Evolutionary conservation across 2,797 vertebrate species (phyloP), one percentile per base, ranked within the genome.

Genomic region (Leptodactylus fallax): DNA sequence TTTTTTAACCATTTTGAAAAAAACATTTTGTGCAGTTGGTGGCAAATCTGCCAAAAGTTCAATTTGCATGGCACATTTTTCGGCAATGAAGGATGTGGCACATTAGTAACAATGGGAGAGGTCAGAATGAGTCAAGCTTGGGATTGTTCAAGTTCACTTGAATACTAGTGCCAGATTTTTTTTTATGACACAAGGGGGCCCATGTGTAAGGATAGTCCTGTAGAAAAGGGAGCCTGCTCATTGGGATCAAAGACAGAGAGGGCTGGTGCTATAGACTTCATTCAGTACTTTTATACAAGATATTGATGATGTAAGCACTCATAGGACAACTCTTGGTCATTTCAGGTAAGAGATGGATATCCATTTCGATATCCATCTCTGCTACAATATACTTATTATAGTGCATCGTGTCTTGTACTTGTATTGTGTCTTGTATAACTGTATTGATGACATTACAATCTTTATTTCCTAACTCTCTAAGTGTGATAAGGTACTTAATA

Each of bases 51-150:
- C 65, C 65, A 67, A 67, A 45, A 36, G 25, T 71, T 17, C 67
- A 72, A 72, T 47, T 72, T 72, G 71, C 71, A 72, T 21, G 9
- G 71, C 71, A 72, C 45, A 47, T 72, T 47, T 72, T 47, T 72
- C 45, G 17, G 71, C 71, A 47, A 19, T 72, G 71, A 72, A 72
- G 9, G 53, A 80, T 79, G 53, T 25, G 74, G 74, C n/a, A 19
- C 14, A 23, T 27, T 56, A 27, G 77, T 36, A 71, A 27, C 25
- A 27, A 27, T 45, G 16, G 65, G 65, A 67, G 65, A 67, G 27
- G 67, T 71, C 67, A 45, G 25, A 12, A 71, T 72, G 71, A 72
- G 71, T 72, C 71, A 72, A 72, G 71, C 17, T 72, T 72, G 3
- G 3, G 45, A 47, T 72, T 21, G 36, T 72, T 72, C 17, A 72